phyloP scores from a whole-genome alignment of 2,888 invertebrate genomes.

The Epinotia demarniana region DNA sequence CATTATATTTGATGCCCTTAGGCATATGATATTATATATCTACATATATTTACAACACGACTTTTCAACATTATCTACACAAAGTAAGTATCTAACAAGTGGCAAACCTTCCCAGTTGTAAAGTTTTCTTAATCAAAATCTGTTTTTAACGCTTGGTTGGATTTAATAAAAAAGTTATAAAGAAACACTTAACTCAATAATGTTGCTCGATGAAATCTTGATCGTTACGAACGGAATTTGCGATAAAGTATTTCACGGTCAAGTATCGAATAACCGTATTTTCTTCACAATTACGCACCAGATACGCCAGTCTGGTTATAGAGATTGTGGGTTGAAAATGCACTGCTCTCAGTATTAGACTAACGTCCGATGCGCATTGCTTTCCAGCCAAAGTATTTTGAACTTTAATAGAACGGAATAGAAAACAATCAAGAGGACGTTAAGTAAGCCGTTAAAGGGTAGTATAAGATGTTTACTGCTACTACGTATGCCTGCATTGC shows the following conservation, averaged over 20 bases:
- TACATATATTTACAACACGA: too few relatives aligned
- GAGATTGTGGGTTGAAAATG: conserved; percentile 1
- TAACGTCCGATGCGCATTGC: not conserved
- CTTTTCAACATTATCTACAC: too few relatives aligned
- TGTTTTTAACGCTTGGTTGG: not conserved
- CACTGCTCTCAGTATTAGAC: not conserved
- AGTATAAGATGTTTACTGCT: conserved; percentile 50
- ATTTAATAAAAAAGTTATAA: not conserved
- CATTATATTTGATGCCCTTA: too few relatives aligned
- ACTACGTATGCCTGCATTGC: conserved; percentile 50
- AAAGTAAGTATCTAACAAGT: too few relatives aligned
- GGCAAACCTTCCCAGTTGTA: not conserved
- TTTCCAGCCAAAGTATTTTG: conserved; percentile 5
- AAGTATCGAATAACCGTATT: not conserved
- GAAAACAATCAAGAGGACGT: not conserved
- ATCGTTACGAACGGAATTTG: conserved; percentile 31
- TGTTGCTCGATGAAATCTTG: conserved; percentile 22
- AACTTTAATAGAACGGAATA: conserved; percentile 18
- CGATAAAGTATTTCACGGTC: conserved; percentile 22
- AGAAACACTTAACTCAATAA: conserved; percentile 14
- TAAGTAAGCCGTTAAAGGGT: not conserved
- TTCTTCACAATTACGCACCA: not conserved
- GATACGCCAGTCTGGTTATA: not conserved
- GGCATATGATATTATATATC: too few relatives aligned
- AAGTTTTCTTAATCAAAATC: not conserved